These are phyloP conservation scores for Spea multiplicata DNA, from an alignment of 2,113 vertebrate species.

Conservation along the genomic window DNA sequence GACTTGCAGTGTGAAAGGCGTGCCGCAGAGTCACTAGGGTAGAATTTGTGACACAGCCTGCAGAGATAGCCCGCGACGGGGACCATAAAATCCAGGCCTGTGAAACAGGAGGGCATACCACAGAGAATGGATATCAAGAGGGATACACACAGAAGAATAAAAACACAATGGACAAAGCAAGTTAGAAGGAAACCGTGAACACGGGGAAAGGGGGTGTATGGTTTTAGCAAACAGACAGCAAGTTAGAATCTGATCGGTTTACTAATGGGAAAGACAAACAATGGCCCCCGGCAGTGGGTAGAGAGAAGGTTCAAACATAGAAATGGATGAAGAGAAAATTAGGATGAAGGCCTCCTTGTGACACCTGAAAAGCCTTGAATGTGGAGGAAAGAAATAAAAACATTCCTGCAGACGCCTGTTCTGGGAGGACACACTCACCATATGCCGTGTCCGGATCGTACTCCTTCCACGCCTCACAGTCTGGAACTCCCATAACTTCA, in stretches of 20 bases:
- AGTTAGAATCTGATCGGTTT: not conserved
- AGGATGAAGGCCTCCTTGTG: not conserved
- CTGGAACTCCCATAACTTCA: constrained; percentile 56
- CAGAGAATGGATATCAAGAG: constrained; percentile 58
- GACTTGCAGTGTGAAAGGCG: constrained; percentile 90
- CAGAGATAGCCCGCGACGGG: constrained; percentile 91
- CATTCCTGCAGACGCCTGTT: not conserved
- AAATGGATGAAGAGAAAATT: not conserved
- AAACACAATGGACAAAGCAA: constrained; percentile 50
- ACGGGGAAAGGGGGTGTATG: constrained; percentile 37
- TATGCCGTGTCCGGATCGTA: constrained; percentile 75
- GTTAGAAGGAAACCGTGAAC: constrained; percentile 35
- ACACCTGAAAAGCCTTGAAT: not conserved
- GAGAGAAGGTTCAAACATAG: not conserved
- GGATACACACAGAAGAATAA: constrained; percentile 49
- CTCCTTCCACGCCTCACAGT: constrained; percentile 60
- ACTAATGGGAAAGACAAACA: constrained; percentile 2
- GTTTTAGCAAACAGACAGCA: constrained; percentile 2
- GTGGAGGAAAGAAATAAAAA: constrained; percentile 1
- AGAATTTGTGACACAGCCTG: constrained; percentile 90
- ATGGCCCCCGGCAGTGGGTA: not conserved
- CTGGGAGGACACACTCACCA: constrained; percentile 66
- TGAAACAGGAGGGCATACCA: constrained; percentile 60
- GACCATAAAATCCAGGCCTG: constrained; percentile 89
- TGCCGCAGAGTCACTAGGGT: constrained; percentile 80